Percentiles rank a stretch among this genome's conserved stretches.
These are phyloP conservation scores for Silurus aristotelis DNA, from an alignment of 2,797 vertebrate species.

Conservation along the genomic window DNA sequence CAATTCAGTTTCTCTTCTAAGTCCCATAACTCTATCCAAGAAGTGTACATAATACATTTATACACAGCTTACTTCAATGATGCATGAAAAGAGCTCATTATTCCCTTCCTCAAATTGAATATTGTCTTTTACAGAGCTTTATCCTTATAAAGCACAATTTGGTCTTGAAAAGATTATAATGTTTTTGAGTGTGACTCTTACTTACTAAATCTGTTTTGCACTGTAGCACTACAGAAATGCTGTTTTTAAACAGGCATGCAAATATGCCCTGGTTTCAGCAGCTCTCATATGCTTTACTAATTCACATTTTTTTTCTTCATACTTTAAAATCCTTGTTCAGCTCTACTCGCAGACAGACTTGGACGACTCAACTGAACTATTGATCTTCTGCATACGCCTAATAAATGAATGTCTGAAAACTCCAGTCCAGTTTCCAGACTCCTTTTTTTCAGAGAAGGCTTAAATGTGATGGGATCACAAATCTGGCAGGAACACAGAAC, in stretches of 20 bases:
- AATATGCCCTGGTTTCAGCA: background rate
- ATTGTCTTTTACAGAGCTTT: background rate
- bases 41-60: constrained; percentile 19
- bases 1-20: constrained; percentile 12
- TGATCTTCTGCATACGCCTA: background rate
- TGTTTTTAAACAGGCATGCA: background rate
- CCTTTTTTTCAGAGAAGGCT: background rate
- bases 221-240: background rate
- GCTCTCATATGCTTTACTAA: background rate
- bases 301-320: background rate
- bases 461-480: background rate
- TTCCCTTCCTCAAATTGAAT: background rate
- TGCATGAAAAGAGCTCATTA: constrained; percentile 19
- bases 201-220: background rate
- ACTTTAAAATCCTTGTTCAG: background rate
- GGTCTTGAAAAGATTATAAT: background rate
- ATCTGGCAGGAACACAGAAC: background rate
- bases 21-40: background rate
- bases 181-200: background rate
- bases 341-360: background rate
- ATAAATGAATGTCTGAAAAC: constrained; percentile 8
- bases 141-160: constrained; percentile 3
- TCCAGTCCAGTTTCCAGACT: background rate
- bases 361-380: background rate
- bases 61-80: constrained; percentile 15